Percentiles rank a stretch among this genome's conserved stretches.
Conservation (phyloP, 2,888 invertebrate genomes). For the Stenodera caucasica region DNA sequence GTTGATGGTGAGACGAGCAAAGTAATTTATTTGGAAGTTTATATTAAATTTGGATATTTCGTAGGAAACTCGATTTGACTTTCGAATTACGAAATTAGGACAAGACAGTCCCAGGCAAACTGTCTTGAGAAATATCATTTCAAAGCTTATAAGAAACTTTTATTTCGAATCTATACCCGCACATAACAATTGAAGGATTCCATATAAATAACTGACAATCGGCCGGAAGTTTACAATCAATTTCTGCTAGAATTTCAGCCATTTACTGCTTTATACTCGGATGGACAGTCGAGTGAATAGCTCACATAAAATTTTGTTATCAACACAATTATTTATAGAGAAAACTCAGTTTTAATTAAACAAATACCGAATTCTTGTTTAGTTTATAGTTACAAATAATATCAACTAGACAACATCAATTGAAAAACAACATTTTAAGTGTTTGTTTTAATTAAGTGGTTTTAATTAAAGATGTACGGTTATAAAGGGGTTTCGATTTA, state of each 20-base stretch:
- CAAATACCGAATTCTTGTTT: not conserved
- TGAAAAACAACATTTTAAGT: not conserved
- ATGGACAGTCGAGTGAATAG: too few species aligned
- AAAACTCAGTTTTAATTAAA: not conserved
- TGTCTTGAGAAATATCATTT: constrained; percentile 8
- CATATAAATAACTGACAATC: too few species aligned
- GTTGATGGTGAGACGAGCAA: constrained; percentile 5
- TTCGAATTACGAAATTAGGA: constrained; percentile 12
- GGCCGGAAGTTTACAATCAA: too few species aligned
- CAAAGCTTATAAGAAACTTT: constrained; percentile 1
- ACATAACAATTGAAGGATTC: too few species aligned
- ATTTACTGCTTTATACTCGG: too few species aligned
- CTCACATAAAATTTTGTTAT: too few species aligned
- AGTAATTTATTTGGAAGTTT: constrained; percentile 14
- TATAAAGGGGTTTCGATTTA: not conserved
- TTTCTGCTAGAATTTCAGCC: too few species aligned
- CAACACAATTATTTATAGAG: not conserved
- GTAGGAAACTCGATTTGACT: constrained; percentile 13
- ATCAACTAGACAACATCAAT: not conserved
- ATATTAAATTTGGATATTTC: constrained; percentile 13
- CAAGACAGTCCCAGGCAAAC: not conserved
- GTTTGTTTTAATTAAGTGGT: not conserved
- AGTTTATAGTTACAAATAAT: not conserved
- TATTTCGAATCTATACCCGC: constrained; percentile 5
- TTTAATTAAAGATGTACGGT: not conserved